A percentile compares a stretch with the other conserved stretches of the same genome.
phyloP scores from a whole-genome alignment of 2,113 vertebrate species.

The Xenopus borealis region DNA sequence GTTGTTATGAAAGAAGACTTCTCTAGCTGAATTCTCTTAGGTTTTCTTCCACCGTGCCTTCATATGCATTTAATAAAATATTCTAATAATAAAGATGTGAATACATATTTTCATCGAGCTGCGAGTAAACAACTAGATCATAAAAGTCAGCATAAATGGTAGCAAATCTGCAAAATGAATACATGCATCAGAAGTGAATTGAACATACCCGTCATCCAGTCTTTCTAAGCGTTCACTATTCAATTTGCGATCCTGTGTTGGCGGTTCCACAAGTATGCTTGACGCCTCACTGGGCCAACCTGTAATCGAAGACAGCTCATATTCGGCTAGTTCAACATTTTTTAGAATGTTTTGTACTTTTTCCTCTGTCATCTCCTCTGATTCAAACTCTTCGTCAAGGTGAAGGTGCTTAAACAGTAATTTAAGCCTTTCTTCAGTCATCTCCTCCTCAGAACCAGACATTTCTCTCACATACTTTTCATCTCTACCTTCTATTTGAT shows the following conservation, averaged over 20 bases:
- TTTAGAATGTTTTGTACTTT: conserved; percentile 78
- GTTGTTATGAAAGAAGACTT: too few species aligned
- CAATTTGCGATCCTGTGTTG: conserved; percentile 73
- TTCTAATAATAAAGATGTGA: too few species aligned
- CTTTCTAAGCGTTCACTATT: conserved; percentile 78
- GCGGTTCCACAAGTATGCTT: conserved; percentile 74
- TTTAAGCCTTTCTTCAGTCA: conserved; percentile 79
- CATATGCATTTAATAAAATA: too few species aligned
- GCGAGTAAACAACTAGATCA: too few species aligned
- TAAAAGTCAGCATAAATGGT: too few species aligned
- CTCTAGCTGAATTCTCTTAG: too few species aligned
- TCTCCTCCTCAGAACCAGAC: conserved; percentile 75
- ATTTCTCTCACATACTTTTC: conserved; percentile 70
- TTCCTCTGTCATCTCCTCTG: conserved; percentile 84
- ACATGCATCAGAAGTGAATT: too few species aligned
- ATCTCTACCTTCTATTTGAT: conserved; percentile 58
- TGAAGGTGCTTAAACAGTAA: conserved; percentile 83
- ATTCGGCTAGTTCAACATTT: conserved; percentile 81
- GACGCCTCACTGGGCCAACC: conserved; percentile 91
- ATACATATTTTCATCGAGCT: too few species aligned
- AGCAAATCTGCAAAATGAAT: too few species aligned
- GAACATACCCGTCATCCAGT: conserved; percentile 73
- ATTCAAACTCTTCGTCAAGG: conserved; percentile 82
- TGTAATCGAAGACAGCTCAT: conserved; percentile 90
- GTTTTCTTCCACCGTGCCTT: too few species aligned